Base-by-base conservation (phyloP, 2,113 vertebrate species). In the human (Homo sapiens) region DNA sequence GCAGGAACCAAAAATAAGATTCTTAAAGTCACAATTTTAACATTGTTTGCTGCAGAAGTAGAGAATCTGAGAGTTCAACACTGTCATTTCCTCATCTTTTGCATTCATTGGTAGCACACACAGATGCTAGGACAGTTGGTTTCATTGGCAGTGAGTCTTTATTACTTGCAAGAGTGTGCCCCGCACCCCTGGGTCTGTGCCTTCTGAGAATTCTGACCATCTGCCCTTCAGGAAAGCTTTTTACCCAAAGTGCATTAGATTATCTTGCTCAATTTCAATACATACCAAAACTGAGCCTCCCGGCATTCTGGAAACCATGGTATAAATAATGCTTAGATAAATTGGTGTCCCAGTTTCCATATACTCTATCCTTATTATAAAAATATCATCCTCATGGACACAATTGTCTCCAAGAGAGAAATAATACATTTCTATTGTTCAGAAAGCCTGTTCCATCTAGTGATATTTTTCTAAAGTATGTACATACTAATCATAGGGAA, bases 171-270 rank as follows among this genome's bases (percentile, higher is more conserved):
- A 91, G 72, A 90, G 30, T 94, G 17, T 91, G 78, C 80, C 88
- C 59, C 96, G 94, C 27, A 52, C 89, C 88, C 45, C 95, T 90
- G 76, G 94, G 94, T 88, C 84, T 94, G 20, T 79, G 93, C 45
- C 95, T 96, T 96, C 89, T 96, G 97, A 97, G 97, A 96, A 95
- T 98, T 98, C 72, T 97, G 76, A 97, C 97, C 96, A 98, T 97
- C 97, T 98, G 94, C 97, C 97, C 95, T 93, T 97, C 50, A 78
- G 79, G 57, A 88, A 97, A 92, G 75, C 79, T 84, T 95, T 96
- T 84, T 85, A 76, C 72, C 35, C 45, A 40, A 93, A 90, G 76
- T 90, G 27, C 72, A 79, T 96, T 95, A 90, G 80, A 89, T 94
- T 96, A 89, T 93, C 55, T 96, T 90, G 2, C 61, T 72, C 43